Evolutionary conservation across 64 coral and sea anemone species (phyloP), one percentile per base, ranked within the genome.

Genomic region (Montipora capricornis): DNA sequence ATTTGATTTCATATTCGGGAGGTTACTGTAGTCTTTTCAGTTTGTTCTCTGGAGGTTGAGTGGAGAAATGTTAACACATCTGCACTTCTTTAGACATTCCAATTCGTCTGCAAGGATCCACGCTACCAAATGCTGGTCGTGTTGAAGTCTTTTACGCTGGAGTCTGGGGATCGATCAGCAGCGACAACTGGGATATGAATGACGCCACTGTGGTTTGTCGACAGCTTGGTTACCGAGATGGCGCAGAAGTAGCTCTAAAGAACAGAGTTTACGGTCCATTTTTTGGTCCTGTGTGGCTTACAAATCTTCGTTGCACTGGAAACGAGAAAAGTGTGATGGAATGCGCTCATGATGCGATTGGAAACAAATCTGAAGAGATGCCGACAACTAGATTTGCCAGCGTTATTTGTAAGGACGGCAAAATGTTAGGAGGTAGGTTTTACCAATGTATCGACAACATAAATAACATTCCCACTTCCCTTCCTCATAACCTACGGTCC

Each of bases 181-280:
- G 20, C 5, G 14, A 10, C 5, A 44, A 37, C 26, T 82, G 80
- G 80, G 80, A 82, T 82, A 44, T 82, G 1, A 82, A 82, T 14
- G 58, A 60, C 24, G 52, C 80, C 7, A 82, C 0, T n/a, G 80
- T 82, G 14, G 80, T 62, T 3, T 82, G 80, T 80, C 12, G 50
- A 6, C 78, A 80, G 49, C 78, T 80, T 80, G 50, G 50, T 80
- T 80, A 80, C 78, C n/a, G 1, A 80, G 78, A 48, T 80, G 78
- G 78, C 6, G 49, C 78, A 12, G 78, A 80, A 58, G 49, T 12
- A 64, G 80, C 80, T 60, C 59, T 62, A 4, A 62, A 22, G 57
- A 82, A 82, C 53, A 55, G 20, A 24, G 79, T 81, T 57, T 81
- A 81, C 29, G 79, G 79, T 61, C 52, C 20, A 20, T n/a, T 81